Conservation (phyloP, 2,888 invertebrate species). For the Hetaerina titia region DNA sequence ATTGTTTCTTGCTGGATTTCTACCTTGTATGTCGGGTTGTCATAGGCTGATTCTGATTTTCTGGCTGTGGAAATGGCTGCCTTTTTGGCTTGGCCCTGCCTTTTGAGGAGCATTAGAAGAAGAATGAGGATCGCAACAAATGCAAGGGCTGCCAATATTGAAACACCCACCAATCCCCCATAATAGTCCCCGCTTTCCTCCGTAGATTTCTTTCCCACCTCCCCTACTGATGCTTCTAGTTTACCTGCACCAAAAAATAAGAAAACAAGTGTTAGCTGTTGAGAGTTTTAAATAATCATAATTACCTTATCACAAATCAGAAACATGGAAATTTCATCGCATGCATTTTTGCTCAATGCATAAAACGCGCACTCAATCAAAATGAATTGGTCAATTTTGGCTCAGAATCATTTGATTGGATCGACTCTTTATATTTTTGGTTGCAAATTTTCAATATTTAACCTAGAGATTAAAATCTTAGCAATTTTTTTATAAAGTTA, state of each 20-base stretch:
- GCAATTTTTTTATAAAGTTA: too few species aligned
- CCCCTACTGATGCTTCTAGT: slow-evolving; percentile 76
- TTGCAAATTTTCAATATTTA: too few species aligned
- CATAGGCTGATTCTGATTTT: slow-evolving; percentile 92
- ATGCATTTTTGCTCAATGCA: too few species aligned
- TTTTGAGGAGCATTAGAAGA: slow-evolving; percentile 87
- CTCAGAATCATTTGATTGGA: too few species aligned
- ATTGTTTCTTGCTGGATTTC: slow-evolving; percentile 95
- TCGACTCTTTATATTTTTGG: too few species aligned
- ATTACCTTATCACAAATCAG: too few species aligned
- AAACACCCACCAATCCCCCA: slow-evolving; percentile 92
- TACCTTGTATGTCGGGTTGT: slow-evolving; percentile 96
- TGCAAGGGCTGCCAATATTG: slow-evolving; percentile 91
- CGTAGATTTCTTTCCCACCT: slow-evolving; percentile 76
- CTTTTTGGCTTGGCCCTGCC: slow-evolving; percentile 84
- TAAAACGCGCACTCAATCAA: neutral
- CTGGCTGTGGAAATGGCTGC: slow-evolving; percentile 88
- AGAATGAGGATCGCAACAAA: slow-evolving; percentile 90
- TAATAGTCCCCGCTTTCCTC: slow-evolving; percentile 86
- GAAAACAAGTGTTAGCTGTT: too few species aligned
- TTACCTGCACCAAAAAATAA: slow-evolving; percentile 77
- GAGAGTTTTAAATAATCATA: too few species aligned
- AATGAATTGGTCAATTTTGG: too few species aligned
- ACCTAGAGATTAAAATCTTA: too few species aligned
- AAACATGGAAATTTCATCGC: too few species aligned